These are phyloP conservation scores for Mellivora capensis DNA, from an alignment of 2,113 vertebrate species.

Conservation along the genomic window DNA sequence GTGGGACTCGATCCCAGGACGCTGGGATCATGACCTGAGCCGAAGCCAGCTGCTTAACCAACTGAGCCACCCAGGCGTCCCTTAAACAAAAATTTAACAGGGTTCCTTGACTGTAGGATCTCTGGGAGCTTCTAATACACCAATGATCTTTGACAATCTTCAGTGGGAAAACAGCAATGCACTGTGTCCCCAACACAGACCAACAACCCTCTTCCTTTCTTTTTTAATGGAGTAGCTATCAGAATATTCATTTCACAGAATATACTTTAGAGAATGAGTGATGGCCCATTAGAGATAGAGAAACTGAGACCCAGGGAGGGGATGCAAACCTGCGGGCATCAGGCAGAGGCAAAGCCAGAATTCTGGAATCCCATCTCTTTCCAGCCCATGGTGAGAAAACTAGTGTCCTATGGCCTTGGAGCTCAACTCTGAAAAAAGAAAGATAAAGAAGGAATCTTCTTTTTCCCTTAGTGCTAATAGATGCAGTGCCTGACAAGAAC, in stretches of 20 bases:
- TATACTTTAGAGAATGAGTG: not conserved
- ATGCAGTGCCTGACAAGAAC: not conserved
- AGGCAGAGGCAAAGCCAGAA: not conserved
- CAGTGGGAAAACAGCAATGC: not conserved
- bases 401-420: not conserved
- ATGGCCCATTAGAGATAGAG: not conserved
- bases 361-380: not conserved
- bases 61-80: too few species aligned
- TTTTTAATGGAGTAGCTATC: not conserved
- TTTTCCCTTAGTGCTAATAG: not conserved
- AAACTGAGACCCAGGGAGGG: not conserved
- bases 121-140: not conserved
- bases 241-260: not conserved
- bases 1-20: too few species aligned
- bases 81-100: not conserved
- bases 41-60: too few species aligned
- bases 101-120: not conserved
- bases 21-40: too few species aligned
- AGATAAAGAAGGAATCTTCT: not conserved
- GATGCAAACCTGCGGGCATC: not conserved
- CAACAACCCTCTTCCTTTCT: not conserved
- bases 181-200: too few species aligned
- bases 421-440: not conserved
- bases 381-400: not conserved
- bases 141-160: not conserved